Evolutionary conservation across 2,113 vertebrate genomes (phyloP).

Genomic region (Lasiurus cinereus): DNA sequence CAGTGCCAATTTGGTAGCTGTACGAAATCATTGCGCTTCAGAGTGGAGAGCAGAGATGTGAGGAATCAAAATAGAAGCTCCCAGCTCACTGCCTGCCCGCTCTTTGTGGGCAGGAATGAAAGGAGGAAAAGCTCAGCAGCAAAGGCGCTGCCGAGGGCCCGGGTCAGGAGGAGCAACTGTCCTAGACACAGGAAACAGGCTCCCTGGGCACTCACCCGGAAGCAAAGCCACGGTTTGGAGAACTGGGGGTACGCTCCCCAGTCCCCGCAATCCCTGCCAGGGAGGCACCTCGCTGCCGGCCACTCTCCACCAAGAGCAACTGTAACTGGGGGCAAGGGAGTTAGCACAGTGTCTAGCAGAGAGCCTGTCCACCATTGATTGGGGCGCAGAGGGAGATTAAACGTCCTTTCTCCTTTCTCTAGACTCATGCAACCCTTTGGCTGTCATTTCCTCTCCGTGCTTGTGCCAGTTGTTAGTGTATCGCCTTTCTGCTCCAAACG

Average conservation of each 20-base stretch:
- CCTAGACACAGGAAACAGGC: background rate
- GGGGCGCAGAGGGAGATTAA: background rate
- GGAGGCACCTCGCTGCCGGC: background rate
- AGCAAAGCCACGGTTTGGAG: background rate
- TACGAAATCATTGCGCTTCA: conserved; percentile 35
- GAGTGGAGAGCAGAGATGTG: conserved; percentile 45
- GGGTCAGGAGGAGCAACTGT: background rate
- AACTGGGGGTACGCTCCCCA: background rate
- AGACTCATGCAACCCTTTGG: background rate
- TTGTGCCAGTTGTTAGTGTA: background rate
- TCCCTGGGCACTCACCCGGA: background rate
- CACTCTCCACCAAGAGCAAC: background rate
- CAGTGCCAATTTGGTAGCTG: conserved; percentile 49
- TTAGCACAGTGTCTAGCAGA: background rate
- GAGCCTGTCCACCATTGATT: background rate
- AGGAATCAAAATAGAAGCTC: conserved; percentile 51
- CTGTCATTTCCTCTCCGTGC: background rate
- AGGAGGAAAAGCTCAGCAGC: background rate
- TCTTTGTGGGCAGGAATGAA: background rate
- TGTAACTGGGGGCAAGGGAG: background rate
- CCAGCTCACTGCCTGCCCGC: background rate
- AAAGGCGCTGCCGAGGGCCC: background rate
- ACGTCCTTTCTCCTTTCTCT: background rate
- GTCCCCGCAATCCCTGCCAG: background rate
- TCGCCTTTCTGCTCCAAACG: background rate